Base-by-base conservation (phyloP, 2,888 invertebrate species). In the Pammene fasciana region DNA sequence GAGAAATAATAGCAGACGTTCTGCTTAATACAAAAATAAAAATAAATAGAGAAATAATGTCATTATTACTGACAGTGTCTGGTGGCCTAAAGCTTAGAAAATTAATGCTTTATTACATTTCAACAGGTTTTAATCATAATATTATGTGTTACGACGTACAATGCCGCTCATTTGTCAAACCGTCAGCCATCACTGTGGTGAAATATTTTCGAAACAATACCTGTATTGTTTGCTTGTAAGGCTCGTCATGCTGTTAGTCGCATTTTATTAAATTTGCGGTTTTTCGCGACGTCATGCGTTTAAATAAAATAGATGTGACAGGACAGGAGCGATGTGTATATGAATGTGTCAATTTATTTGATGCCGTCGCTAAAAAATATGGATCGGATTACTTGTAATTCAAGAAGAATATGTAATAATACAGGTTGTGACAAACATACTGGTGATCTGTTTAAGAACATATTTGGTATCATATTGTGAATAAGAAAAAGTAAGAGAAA, bases 161-260 rank as follows among this genome's bases (percentile, higher is more conserved):
- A 60, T 46, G 14, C 8, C 55, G 36, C 16, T 36, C 46, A 60
- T 60, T 60, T 60, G 60, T 60, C 60, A 60, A 56, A 41, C 13
- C 36, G 36, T 7, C 60, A 43, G 14, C 36, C 16, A 48, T 60
- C 11, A 46, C 36, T 36, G 46, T 0, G 16, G 46, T 16, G 60
- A 46, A 57, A 57, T 60, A 48, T 56, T 41, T 41, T 16, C 11
- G 36, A 60, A 45, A 60, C 60, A 60, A 60, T 48, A 60, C 60
- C 34, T 36, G 46, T 48, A 60, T 60, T 60, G 60, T 60, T 48
- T 8, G 46, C 43, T 60, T 48, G 8, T 6, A 11, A 36, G 34
- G 4, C 60, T 14, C 36, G 60, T 60, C 60, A 48, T 48, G 60
- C 11, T 46, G 36, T 48, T 36, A 16, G 36, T 46, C 46, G 14